Conservation (phyloP, 2,113 vertebrate species). For the Panthera tigris region DNA sequence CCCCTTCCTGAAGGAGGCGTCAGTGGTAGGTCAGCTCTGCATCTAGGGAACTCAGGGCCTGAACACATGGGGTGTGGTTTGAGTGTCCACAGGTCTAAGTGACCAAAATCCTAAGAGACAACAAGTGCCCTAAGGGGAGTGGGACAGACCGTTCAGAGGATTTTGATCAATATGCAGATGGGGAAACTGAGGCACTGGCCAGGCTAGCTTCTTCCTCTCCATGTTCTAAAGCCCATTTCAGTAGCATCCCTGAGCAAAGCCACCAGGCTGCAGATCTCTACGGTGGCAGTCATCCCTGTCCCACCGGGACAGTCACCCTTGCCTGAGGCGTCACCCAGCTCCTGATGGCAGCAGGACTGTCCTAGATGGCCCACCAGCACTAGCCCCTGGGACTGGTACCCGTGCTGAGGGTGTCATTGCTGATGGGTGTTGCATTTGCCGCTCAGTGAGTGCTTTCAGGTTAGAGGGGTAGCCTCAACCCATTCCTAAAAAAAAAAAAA, state of each 20-base stretch:
- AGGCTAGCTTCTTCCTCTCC: background rate
- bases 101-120: background rate
- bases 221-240: background rate
- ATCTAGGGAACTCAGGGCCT: background rate
- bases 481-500: too few relatives aligned
- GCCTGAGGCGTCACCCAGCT: background rate
- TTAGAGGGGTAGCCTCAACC: background rate
- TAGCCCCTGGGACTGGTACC: background rate
- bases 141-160: background rate
- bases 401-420: rapidly evolving
- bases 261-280: background rate
- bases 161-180: background rate
- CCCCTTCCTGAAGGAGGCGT: background rate
- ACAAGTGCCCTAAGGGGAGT: too few relatives aligned
- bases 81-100: background rate
- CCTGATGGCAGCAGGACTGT: background rate
- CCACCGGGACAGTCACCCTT: background rate
- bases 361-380: background rate
- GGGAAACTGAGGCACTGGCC: background rate
- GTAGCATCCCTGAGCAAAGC: background rate
- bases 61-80: background rate
- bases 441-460: background rate
- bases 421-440: background rate
- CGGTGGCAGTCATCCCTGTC: background rate
- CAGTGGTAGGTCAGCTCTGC: background rate